Evolutionary conservation across 2,888 invertebrate genomes (phyloP), one percentile per base, ranked within the genome.

Genomic region (Anoplius nigerrimus): DNA sequence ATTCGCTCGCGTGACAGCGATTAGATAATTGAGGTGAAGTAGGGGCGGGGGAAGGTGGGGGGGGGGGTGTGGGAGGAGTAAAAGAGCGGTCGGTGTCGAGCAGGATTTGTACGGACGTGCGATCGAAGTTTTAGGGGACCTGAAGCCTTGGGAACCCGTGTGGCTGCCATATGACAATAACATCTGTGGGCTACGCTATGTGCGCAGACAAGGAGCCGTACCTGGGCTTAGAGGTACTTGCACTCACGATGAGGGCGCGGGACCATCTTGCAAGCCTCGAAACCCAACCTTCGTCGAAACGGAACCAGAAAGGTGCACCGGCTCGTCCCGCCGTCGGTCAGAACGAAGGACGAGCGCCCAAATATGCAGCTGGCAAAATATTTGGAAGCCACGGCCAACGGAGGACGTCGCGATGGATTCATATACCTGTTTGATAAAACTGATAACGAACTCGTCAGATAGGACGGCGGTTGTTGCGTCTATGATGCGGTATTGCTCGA

Each of bases 131-230:
- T 76, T 76, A 68, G 60, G 71, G 69, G 75, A 60, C 75, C 48
- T 63, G 76, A 72, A 66, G 58, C 70, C 58, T 34, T n/a, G 54
- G 46, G 53, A 15, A 53, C 59, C 76, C 75, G 73, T 69, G 80
- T 83, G 84, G 84, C 83, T 85, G 78, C 86, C 86, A 86, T 86
- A 84, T 86, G 86, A 86, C 86, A 85, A 86, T 83, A 85, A 84
- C 86, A 86, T 86, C 86, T 86, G 86, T 80, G 83, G 78, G 74
- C 81, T 82, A 84, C 72, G 75, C 78, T 75, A 62, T 68, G 78
- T 76, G 74, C 68, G 45, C 34, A 11, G 11, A 11, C 34, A 34
- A 3, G 34, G 6, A 34, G 11, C n/a, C 64, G 71, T 74, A 78
- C 76, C 78, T 75, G 72, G 53, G 71, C 59, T 66, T 74, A 66